Conservation (phyloP, 2,797 vertebrate genomes). For the Pygocentrus nattereri region DNA sequence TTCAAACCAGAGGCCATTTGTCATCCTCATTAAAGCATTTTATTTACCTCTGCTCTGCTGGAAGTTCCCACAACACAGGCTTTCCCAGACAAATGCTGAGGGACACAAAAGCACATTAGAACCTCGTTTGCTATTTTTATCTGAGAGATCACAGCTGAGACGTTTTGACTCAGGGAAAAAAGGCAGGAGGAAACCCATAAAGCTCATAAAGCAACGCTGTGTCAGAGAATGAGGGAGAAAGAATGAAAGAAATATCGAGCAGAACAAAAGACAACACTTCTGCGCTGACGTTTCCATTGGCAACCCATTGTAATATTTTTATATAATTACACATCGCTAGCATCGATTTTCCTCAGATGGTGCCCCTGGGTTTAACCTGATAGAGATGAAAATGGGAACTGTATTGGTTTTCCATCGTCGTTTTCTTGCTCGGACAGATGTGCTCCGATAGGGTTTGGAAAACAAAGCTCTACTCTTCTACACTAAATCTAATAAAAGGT, state of each 20-base stretch:
- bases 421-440: slow-evolving; percentile 40
- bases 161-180: slow-evolving; percentile 67
- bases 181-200: slow-evolving; percentile 69
- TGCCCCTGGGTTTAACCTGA: slow-evolving; percentile 44
- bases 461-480: slow-evolving; percentile 2
- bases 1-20: slow-evolving; percentile 62
- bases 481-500: background rate
- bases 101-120: slow-evolving; percentile 53
- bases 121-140: slow-evolving; percentile 60
- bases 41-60: slow-evolving; percentile 57
- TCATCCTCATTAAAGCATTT: slow-evolving; percentile 63
- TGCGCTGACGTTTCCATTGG: slow-evolving; percentile 34
- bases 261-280: slow-evolving; percentile 32
- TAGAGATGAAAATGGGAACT: slow-evolving; percentile 27
- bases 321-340: slow-evolving; percentile 39
- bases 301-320: slow-evolving; percentile 37
- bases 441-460: slow-evolving; percentile 31
- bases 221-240: slow-evolving; percentile 37
- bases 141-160: slow-evolving; percentile 68
- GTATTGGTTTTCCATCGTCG: slow-evolving; percentile 49
- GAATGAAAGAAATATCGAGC: slow-evolving; percentile 10
- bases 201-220: slow-evolving; percentile 65
- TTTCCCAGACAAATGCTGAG: slow-evolving; percentile 48
- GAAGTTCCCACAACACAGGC: slow-evolving; percentile 44
- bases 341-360: slow-evolving; percentile 41